These are phyloP conservation scores for Circaetus cinerascens DNA, from an alignment of 2,113 vertebrate genomes.

Conservation along the genomic window DNA sequence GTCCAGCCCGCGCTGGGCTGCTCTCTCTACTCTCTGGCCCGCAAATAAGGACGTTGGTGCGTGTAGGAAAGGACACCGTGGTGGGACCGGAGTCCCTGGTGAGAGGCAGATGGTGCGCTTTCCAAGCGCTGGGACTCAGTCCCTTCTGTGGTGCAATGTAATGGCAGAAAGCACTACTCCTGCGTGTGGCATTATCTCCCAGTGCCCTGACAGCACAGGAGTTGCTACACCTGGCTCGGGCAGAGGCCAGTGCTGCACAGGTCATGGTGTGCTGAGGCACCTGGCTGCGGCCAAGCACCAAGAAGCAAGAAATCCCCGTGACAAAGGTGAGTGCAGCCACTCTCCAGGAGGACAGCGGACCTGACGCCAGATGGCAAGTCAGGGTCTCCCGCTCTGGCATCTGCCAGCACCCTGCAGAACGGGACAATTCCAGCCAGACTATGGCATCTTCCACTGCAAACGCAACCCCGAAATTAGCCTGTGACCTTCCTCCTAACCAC, in stretches of 20 bases:
- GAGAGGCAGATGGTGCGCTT: neutral
- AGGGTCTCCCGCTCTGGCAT: neutral
- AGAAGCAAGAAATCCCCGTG: rapidly evolving
- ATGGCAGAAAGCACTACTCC: neutral
- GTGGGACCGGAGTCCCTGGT: neutral
- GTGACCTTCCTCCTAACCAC: neutral
- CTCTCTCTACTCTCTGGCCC: neutral
- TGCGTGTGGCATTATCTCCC: neutral
- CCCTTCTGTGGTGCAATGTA: neutral
- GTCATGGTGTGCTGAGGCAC: rapidly evolving
- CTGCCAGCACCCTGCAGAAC: neutral
- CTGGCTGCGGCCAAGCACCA: neutral
- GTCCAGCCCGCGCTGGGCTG: neutral
- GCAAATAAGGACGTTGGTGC: neutral
- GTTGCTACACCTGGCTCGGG: rapidly evolving
- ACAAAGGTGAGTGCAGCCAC: neutral
- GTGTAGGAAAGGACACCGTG: neutral
- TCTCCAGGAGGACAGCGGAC: neutral
- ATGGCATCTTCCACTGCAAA: neutral
- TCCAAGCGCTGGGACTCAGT: neutral
- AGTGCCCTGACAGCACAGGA: neutral
- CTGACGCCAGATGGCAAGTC: neutral
- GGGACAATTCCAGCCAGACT: neutral
- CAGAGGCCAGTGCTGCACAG: neutral
- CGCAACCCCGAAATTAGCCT: neutral